These are phyloP conservation scores for Drepanosiphum platanoidis DNA, from an alignment of 2,888 invertebrate species.

Conservation along the genomic window DNA sequence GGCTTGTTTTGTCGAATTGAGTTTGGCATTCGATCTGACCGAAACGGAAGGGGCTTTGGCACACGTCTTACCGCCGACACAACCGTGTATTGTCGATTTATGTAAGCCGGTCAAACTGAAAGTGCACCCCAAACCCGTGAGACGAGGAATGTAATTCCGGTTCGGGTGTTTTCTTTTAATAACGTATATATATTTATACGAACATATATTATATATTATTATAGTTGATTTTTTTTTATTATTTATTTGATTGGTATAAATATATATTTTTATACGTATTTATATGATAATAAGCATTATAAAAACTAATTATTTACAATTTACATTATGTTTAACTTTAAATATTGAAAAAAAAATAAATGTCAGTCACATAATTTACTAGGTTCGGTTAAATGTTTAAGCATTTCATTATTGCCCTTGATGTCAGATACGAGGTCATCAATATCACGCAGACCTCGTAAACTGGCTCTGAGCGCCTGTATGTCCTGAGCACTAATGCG, in stretches of 20 bases:
- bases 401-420: conserved; percentile 55
- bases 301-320: conserved; percentile 35
- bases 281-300: not conserved
- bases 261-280: conserved; percentile 7
- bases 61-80: conserved; percentile 70
- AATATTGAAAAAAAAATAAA: conserved; percentile 21
- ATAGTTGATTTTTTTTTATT: not conserved
- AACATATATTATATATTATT: not conserved
- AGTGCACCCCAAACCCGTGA: conserved; percentile 88
- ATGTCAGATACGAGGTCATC: conserved; percentile 57
- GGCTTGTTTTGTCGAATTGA: conserved; percentile 87
- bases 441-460: conserved; percentile 63
- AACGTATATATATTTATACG: not conserved
- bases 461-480: conserved; percentile 65
- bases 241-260: conserved; percentile 24
- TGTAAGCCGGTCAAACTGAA: conserved; percentile 88
- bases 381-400: conserved; percentile 54
- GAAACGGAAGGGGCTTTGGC: conserved; percentile 69
- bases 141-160: conserved; percentile 76
- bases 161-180: not conserved
- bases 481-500: conserved; percentile 65
- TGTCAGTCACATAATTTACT: conserved; percentile 51
- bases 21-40: conserved; percentile 81
- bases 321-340: not conserved
- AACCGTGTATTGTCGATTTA: conserved; percentile 77